phyloP scores from a whole-genome alignment of 2,888 invertebrate genomes.

The Noctua pronuba region DNA sequence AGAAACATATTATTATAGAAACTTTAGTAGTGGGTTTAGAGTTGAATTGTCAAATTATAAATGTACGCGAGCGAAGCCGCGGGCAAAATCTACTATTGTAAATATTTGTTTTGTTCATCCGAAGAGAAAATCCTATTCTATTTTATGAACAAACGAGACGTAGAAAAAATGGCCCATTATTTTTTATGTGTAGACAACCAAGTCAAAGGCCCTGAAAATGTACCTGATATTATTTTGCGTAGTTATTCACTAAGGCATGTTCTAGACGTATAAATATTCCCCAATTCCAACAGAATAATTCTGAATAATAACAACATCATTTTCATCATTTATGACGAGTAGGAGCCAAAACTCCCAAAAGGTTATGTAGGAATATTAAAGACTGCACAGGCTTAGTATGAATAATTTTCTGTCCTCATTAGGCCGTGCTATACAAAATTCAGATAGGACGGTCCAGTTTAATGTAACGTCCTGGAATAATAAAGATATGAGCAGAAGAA shows the following conservation, averaged over 20 bases:
- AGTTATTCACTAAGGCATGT: conserved; percentile 1
- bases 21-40: too few species aligned
- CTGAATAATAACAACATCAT: conserved; percentile 14
- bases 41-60: too few species aligned
- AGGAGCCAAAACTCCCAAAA: conserved; percentile 27
- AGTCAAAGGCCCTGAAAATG: neutral
- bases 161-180: neutral
- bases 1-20: too few species aligned
- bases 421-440: conserved; percentile 58
- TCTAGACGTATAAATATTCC: neutral
- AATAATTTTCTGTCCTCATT: conserved; percentile 58
- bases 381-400: conserved; percentile 42
- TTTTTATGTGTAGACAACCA: neutral
- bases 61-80: too few species aligned
- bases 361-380: conserved; percentile 44
- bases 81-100: too few species aligned
- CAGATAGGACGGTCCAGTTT: conserved; percentile 29
- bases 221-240: neutral
- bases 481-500: neutral
- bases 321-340: conserved; percentile 9
- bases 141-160: neutral
- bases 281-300: conserved; percentile 7
- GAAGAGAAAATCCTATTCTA: neutral
- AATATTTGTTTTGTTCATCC: conserved; percentile 2
- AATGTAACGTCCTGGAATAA: conserved; percentile 11